Evolutionary conservation across 2,797 vertebrate species (phyloP).

Genomic region (Pelodytes ibericus): DNA sequence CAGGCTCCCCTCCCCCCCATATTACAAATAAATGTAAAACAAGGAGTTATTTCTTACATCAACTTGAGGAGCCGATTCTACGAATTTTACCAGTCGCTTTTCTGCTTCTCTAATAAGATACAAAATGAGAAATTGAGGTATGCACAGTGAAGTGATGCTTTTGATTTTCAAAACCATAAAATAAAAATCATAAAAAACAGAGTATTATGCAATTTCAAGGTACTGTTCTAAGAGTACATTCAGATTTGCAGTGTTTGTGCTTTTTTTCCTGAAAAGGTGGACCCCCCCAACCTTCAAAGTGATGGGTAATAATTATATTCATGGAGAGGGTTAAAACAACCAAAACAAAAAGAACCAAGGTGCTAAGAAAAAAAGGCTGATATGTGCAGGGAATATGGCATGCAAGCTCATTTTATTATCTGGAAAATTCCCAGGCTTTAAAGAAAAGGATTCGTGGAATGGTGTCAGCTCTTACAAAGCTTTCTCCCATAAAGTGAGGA

Average conservation of each 20-base stretch:
- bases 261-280: no score
- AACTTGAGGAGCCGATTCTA: slow-evolving; percentile 73
- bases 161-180: no score
- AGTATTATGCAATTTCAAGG: no score
- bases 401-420: slow-evolving; percentile 45
- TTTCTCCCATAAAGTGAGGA: slow-evolving; percentile 73
- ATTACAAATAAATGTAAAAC: no score
- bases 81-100: slow-evolving; percentile 88
- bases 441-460: slow-evolving; percentile 60
- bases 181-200: no score
- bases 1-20: no score
- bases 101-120: slow-evolving; percentile 71
- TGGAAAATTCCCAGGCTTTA: slow-evolving; percentile 69
- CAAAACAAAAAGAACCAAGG: background rate
- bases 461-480: slow-evolving; percentile 69
- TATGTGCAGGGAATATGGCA: background rate
- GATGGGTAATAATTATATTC: slow-evolving; percentile 5
- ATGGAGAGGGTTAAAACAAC: background rate
- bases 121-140: background rate
- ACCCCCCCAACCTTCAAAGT: background rate
- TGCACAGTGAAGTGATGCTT: no score
- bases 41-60: slow-evolving; percentile 74
- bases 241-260: no score
- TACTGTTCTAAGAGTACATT: no score
- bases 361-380: no score